phyloP scores from a whole-genome alignment of 2,797 vertebrate species.

The Aplochiton taeniatus region DNA sequence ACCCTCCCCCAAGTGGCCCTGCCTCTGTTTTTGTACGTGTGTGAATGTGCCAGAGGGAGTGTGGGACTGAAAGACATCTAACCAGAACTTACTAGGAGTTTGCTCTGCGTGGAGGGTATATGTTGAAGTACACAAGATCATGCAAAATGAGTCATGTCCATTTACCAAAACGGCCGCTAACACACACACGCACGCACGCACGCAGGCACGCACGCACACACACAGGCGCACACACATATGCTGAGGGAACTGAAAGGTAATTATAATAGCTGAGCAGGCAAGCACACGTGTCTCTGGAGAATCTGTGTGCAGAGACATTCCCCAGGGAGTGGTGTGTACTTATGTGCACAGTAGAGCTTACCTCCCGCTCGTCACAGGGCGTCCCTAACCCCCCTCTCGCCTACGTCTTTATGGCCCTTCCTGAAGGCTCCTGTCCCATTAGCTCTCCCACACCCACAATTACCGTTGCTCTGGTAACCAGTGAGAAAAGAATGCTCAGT shows the following conservation, averaged over 20 bases:
- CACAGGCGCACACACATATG: conserved; percentile 34
- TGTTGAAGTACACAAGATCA: too few relatives aligned
- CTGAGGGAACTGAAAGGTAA: conserved; percentile 42
- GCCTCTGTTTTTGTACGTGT: background rate
- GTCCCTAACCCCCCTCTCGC: conserved; percentile 60
- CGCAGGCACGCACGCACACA: conserved; percentile 19
- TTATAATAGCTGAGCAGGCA: conserved; percentile 68
- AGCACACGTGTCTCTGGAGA: conserved; percentile 65
- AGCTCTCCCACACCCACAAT: conserved; percentile 75
- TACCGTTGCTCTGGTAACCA: conserved; percentile 69
- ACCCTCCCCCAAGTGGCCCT: background rate
- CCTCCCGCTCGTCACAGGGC: conserved; percentile 68
- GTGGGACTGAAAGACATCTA: background rate
- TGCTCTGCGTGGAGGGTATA: too few relatives aligned
- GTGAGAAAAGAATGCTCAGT: conserved; percentile 69
- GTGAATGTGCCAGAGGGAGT: background rate
- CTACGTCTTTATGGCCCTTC: conserved; percentile 60
- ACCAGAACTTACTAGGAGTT: background rate
- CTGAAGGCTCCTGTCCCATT: conserved; percentile 63
- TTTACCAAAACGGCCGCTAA: background rate
- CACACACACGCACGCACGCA: conserved; percentile 19
- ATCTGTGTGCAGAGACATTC: conserved; percentile 47
- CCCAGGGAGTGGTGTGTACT: conserved; percentile 50
- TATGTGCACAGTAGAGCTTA: conserved; percentile 54
- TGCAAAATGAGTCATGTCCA: background rate